Conservation (phyloP, 2,113 vertebrate genomes). For the Labeo rohita region DNA sequence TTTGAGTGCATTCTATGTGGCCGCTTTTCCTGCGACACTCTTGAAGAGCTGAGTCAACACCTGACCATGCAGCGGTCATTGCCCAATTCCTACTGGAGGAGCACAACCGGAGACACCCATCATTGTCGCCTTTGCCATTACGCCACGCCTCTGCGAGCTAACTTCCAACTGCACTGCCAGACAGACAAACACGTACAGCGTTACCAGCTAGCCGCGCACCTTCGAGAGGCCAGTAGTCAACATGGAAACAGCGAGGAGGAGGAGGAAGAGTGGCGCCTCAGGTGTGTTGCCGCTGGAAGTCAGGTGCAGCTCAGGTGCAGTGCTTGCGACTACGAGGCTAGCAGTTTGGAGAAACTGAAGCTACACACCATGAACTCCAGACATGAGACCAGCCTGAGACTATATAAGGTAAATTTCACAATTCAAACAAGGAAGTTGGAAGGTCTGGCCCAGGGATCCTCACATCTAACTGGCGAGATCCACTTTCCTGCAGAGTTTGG, state of each 20-base stretch:
- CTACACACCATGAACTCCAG: constrained; percentile 91
- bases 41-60: constrained; percentile 92
- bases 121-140: constrained; percentile 96
- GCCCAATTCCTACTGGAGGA: constrained; percentile 94
- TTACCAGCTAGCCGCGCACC: constrained; percentile 95
- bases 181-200: constrained; percentile 93
- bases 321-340: constrained; percentile 93
- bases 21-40: constrained; percentile 92
- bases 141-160: constrained; percentile 96
- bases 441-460: too few species aligned
- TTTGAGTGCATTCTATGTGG: constrained; percentile 97
- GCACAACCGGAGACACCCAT: constrained; percentile 89
- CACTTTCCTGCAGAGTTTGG: too few species aligned
- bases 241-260: constrained; percentile 60
- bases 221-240: constrained; percentile 82
- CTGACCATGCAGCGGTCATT: constrained; percentile 89
- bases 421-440: background rate
- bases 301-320: constrained; percentile 94
- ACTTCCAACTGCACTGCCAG: constrained; percentile 96
- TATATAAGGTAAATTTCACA: constrained; percentile 86
- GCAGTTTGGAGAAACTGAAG: constrained; percentile 94
- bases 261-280: constrained; percentile 83
- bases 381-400: constrained; percentile 92
- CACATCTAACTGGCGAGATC: too few species aligned
- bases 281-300: constrained; percentile 91